phyloP scores from a whole-genome alignment of 2,113 vertebrate species.

The Capricornis sumatraensis region DNA sequence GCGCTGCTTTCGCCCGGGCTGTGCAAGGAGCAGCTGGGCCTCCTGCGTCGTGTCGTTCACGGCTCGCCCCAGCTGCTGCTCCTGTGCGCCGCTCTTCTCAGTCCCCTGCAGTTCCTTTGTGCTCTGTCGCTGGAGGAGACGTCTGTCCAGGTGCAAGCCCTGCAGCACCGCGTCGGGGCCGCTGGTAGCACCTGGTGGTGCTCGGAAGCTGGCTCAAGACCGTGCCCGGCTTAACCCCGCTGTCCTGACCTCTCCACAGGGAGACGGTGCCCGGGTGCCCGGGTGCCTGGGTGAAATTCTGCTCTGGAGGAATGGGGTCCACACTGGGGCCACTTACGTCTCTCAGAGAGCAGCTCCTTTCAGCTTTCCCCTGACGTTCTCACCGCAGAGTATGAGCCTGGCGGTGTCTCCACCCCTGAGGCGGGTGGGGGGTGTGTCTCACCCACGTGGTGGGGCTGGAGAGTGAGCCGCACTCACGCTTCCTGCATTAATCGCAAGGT shows the following conservation, averaged over 20 bases:
- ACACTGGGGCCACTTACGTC: neutral
- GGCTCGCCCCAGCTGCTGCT: neutral
- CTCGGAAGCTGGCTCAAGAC: neutral
- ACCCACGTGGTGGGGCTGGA: neutral
- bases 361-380: neutral
- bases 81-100: fast-evolving
- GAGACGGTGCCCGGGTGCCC: neutral
- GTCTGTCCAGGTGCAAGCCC: neutral
- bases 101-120: neutral
- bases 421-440: neutral
- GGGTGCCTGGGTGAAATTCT: neutral
- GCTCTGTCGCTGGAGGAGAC: neutral
- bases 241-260: neutral
- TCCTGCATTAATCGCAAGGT: fast-evolving
- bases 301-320: neutral
- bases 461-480: fast-evolving
- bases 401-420: neutral
- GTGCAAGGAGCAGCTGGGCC: neutral
- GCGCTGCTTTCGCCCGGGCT: neutral
- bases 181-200: fast-evolving
- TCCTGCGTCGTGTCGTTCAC: neutral
- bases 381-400: neutral
- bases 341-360: neutral
- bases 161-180: neutral
- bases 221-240: neutral